Evolutionary conservation across 2,888 invertebrate genomes (phyloP), one percentile per base, ranked within the genome.

Genomic region (Nemotelus nigrinus): DNA sequence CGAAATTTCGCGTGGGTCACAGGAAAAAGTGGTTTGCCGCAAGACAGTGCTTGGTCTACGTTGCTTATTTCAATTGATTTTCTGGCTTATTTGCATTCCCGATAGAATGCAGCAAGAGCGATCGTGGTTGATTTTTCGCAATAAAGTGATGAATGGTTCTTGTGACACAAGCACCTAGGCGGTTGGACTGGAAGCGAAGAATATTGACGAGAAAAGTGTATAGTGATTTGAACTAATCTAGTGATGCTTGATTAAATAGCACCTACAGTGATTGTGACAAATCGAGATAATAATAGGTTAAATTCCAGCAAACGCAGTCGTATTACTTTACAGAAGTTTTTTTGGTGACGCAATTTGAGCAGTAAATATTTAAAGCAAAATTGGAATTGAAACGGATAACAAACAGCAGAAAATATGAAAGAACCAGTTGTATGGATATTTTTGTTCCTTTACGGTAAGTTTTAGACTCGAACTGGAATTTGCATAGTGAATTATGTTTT

Each of bases 201-300:
- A 53, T 8, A 53, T 53, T 53, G 7, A 53, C 6, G 10, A 53
- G 10, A 53, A 63, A 63, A 63, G 39, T 63, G 39, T 0, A 39
- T 63, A 63, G 63, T 63, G 63, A 41, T 63, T 58, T 63, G 39
- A 63, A 63, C 63, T 43, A 63, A 41, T 39, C 43, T 43, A 63
- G 63, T 63, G 63, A 58, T 5, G 25, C 39, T 63, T 63, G 7
- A 25, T 63, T 63, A 10, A 25, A 25, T 25, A 25, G 25, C 25
- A 25, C 25, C 25, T 25, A 25, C 25, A 25, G 25, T 25, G 25
- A 25, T 25, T 25, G 25, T 25, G 25, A 25, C 25, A 53, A 53
- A 53, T 53, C 6, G 6, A 53, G 10, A 53, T 53, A 6, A 53
- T 53, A 10, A 53, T 53, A 25, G 25, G 25, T 25, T 25, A 25